These are phyloP conservation scores for Vanacampus margaritifer DNA, from an alignment of 2,113 vertebrate genomes.

Conservation along the genomic window DNA sequence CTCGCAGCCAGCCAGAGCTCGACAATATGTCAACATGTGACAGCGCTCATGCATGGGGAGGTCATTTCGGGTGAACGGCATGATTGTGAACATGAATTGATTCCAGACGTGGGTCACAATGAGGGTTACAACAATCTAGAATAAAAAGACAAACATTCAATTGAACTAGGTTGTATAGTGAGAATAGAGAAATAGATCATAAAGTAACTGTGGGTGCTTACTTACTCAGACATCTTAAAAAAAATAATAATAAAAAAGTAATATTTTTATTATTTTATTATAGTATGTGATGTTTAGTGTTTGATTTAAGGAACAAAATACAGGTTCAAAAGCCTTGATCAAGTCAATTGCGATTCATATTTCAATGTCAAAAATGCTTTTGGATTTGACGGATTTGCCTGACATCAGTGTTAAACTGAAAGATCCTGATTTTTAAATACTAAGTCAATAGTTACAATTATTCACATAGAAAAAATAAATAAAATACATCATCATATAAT, in stretches of 20 bases:
- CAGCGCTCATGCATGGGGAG: neutral
- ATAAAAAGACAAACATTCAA: neutral
- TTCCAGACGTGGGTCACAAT: neutral
- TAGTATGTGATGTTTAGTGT: neutral
- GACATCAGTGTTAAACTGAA: neutral
- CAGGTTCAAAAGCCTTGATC: neutral
- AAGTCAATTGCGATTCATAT: neutral
- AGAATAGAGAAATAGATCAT: neutral
- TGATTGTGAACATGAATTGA: neutral
- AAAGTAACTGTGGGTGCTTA: neutral
- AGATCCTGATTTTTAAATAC: no score
- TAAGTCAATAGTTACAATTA: neutral
- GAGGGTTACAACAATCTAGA: neutral
- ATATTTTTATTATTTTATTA: neutral
- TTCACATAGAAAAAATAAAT: neutral
- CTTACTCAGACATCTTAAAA: neutral
- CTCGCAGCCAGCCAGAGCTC: slow-evolving; percentile 23
- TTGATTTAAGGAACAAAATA: neutral
- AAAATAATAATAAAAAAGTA: neutral
- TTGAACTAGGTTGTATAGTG: neutral
- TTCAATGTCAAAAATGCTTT: neutral
- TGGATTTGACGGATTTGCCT: neutral
- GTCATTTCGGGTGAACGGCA: neutral
- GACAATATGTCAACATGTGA: slow-evolving; percentile 23
- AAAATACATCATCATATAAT: no score